Evolutionary conservation across 2,113 vertebrate genomes (phyloP).

Genomic region (Podarcis muralis): DNA sequence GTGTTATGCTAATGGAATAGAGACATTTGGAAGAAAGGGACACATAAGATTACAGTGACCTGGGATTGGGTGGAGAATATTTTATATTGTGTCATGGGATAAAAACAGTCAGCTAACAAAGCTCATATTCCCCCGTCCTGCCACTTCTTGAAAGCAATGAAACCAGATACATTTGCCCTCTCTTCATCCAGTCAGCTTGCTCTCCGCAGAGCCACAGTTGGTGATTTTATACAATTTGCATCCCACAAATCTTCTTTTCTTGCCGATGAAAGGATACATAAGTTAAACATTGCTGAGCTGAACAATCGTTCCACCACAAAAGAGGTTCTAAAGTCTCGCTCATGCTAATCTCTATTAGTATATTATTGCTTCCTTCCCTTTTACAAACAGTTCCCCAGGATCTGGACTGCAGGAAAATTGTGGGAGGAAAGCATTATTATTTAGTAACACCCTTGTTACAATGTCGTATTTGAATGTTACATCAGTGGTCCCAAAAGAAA

Average conservation of each 20-base stretch:
- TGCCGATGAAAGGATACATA: not conserved
- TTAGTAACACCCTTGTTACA: not conserved
- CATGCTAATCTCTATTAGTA: not conserved
- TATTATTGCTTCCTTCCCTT: not conserved
- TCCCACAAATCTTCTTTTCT: not conserved
- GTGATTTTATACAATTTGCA: rapidly evolving
- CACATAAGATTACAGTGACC: not conserved
- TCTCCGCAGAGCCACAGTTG: not conserved
- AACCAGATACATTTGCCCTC: not conserved
- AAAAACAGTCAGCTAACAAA: not conserved
- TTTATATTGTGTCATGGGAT: not conserved
- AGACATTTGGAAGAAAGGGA: not conserved
- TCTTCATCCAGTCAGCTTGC: not conserved
- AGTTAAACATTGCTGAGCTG: rapidly evolving
- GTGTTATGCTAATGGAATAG: not conserved
- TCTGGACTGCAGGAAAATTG: not conserved
- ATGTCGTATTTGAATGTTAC: not conserved
- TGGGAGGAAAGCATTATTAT: not conserved
- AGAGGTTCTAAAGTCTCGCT: not conserved
- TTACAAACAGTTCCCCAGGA: rapidly evolving
- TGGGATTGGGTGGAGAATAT: not conserved
- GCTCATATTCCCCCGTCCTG: not conserved
- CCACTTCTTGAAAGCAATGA: not conserved
- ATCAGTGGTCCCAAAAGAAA: not conserved
- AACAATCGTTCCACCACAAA: not conserved